A percentile compares a stretch with the other conserved stretches of the same genome.
phyloP scores from a whole-genome alignment of 2,888 invertebrate genomes.

The Volucella bombylans region DNA sequence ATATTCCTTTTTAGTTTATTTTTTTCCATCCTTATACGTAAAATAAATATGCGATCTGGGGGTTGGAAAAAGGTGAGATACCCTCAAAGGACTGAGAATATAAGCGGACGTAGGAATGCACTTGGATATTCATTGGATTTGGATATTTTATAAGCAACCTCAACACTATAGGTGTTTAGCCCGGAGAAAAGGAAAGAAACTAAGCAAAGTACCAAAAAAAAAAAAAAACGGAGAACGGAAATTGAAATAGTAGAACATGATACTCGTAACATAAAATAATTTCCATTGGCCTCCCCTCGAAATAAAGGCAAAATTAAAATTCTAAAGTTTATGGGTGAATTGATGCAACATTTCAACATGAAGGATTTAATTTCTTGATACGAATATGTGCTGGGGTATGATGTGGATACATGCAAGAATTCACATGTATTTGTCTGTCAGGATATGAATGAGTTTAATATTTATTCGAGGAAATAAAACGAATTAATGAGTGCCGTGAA shows the following conservation, averaged over 20 bases:
- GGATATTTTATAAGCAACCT: conserved; percentile 71
- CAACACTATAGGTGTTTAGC: conserved; percentile 26
- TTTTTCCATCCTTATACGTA: conserved; percentile 7
- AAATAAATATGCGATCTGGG: conserved; percentile 51
- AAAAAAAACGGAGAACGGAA: background rate
- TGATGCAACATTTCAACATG: conserved; percentile 46
- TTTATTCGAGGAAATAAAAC: conserved; percentile 50
- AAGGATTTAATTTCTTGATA: too few relatives aligned
- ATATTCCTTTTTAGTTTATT: conserved; percentile 30
- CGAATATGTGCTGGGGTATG: too few relatives aligned
- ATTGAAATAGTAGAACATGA: conserved; percentile 5
- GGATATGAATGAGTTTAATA: conserved; percentile 48
- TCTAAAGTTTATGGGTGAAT: conserved; percentile 52
- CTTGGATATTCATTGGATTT: conserved; percentile 73
- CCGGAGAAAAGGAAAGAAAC: background rate
- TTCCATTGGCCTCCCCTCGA: background rate
- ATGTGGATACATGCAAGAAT: too few relatives aligned
- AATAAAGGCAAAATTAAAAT: conserved; percentile 51
- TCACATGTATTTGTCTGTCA: too few relatives aligned
- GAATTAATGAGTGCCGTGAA: conserved; percentile 41
- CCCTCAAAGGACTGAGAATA: conserved; percentile 20
- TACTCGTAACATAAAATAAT: conserved; percentile 11
- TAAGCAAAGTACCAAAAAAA: conserved; percentile 1
- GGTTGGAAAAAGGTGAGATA: background rate
- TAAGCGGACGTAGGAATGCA: conserved; percentile 55